Evolutionary conservation across 2,113 vertebrate species (phyloP), one percentile per base, ranked within the genome.

Genomic region (Australoheros scitulus): DNA sequence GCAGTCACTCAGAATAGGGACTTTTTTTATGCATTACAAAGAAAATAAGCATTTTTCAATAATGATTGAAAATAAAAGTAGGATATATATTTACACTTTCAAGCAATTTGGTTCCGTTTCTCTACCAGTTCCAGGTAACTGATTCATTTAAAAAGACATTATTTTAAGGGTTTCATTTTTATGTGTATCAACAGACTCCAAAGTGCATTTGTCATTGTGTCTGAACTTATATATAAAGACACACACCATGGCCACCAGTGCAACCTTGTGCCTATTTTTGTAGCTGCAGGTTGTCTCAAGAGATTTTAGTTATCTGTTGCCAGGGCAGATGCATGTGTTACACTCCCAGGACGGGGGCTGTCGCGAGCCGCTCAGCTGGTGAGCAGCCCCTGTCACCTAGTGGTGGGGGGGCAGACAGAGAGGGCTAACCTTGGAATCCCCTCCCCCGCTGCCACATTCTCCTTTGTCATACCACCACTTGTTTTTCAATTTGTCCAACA

Each of bases 401-500:
- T 84, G 91, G 84, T 91, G 89, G 93, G 85, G 90, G 97, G 97
- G 97, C 93, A 97, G 97, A 97, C 97, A 98, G 97, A 97, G 98
- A 98, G 93, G 97, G 98, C 98, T 99, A 97, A 99, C 98, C 98
- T 99, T 99, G 97, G 98, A 99, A 96, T 99, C 98, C 97, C 98
- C 98, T 97, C 98, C 98, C 97, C 98, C 98, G 98, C 98, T 99
- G 97, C 98, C 98, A 94, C 98, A 99, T 86, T 99, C 98, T 95
- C 98, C 98, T 96, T 99, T 99, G 98, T 99, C 98, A 98, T 99
- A 99, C 98, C 98, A 99, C 98, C 98, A 99, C 98, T 99, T 99
- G 98, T 99, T 99, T 99, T 99, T 99, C 98, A 99, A 99, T 99
- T 99, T 99, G 98, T 99, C 98, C 98, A 99, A 99, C 94, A 99